phyloP scores from a whole-genome alignment of 2,113 vertebrate genomes.

The Thomomys bottae region DNA sequence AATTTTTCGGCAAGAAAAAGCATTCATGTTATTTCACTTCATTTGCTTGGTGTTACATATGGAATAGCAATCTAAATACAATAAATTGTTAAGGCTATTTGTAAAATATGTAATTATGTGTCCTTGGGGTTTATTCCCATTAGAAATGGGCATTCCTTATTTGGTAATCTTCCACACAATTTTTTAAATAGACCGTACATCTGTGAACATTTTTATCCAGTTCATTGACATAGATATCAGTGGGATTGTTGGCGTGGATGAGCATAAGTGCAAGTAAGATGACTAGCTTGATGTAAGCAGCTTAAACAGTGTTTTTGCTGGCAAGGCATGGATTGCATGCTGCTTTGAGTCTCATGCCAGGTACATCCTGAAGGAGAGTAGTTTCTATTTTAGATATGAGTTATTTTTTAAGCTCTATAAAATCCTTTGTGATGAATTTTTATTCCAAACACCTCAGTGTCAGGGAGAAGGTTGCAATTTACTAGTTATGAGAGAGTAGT shows the following conservation, averaged over 20 bases:
- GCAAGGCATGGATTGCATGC: neutral
- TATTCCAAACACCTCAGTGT: neutral
- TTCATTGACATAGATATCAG: neutral
- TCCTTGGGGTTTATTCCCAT: neutral
- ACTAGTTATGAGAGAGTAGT: neutral
- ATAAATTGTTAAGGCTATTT: neutral
- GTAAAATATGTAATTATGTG: neutral
- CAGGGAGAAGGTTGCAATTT: neutral
- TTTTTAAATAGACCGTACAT: neutral
- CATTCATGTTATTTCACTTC: neutral
- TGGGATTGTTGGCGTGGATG: conserved; percentile 1
- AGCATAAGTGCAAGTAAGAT: neutral
- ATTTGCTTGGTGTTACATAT: neutral
- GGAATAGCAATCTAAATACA: neutral
- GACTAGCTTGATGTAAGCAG: conserved; percentile 27
- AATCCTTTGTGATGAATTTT: conserved; percentile 15
- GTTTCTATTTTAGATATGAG: conserved; percentile 20
- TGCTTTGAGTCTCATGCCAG: conserved; percentile 6
- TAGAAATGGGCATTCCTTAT: neutral
- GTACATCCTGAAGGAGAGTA: neutral
- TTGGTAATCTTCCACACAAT: neutral
- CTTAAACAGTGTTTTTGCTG: conserved; percentile 28
- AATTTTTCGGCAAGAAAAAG: neutral
- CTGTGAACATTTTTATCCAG: neutral
- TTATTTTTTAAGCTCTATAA: conserved; percentile 23